Evolutionary conservation across 2,113 vertebrate genomes (phyloP).

Genomic region (Eubucco bourcierii): DNA sequence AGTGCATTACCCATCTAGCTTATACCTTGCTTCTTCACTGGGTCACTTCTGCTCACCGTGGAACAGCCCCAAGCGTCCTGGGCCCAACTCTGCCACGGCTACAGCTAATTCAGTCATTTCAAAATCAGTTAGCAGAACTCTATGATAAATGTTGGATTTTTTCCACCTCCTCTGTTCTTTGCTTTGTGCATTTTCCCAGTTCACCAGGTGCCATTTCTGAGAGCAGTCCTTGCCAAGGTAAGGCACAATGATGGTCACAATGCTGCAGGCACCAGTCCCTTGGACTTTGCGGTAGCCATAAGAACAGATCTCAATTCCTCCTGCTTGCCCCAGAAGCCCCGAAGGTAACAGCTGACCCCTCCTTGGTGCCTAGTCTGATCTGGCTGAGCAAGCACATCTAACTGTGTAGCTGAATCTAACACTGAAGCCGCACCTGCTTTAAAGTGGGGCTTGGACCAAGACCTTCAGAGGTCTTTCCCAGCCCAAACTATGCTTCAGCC

Average conservation of each 20-base stretch:
- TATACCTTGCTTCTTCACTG: background rate
- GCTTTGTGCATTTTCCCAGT: background rate
- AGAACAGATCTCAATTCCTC: background rate
- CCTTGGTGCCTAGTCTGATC: background rate
- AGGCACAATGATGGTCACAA: accelerated
- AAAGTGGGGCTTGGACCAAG: background rate
- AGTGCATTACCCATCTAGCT: background rate
- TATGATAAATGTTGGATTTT: background rate
- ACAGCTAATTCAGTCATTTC: background rate
- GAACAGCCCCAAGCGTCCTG: background rate
- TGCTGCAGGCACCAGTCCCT: background rate
- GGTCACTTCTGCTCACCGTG: background rate
- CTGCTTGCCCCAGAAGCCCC: background rate
- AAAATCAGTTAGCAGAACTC: background rate
- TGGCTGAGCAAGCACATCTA: background rate
- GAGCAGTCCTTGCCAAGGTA: background rate
- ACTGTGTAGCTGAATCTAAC: background rate
- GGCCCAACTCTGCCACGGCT: background rate
- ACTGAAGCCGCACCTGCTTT: background rate
- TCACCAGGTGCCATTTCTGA: background rate
- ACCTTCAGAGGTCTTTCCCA: background rate
- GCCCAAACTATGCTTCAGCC: background rate
- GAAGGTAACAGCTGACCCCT: background rate
- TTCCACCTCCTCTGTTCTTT: background rate
- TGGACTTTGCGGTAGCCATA: background rate